Base-by-base conservation (phyloP, 2,113 vertebrate species). In the Otocyon megalotis region DNA sequence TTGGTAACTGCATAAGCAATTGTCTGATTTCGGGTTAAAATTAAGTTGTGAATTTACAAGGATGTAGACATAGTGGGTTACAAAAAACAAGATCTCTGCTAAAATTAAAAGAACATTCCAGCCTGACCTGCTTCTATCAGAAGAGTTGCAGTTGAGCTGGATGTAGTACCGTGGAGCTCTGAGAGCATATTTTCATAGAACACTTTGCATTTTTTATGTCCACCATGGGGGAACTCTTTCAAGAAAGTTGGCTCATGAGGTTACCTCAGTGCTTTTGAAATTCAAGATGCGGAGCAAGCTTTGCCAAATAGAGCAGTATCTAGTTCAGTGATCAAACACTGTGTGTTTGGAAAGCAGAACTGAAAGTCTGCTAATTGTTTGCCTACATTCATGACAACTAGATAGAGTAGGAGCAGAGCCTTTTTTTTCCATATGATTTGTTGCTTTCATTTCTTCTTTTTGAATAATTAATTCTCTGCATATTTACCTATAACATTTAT, bases 201-300 rank as follows among this genome's bases (percentile, higher is more conserved):
- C n/a, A 54, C 54, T 96, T 96, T 88, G 71, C 67, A 94, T 91
- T 89, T 96, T 98, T 96, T 92, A 97, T 71, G 69, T 95, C 71
- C 50, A 80, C 77, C 22, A 12, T 89, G 69, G 32, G 83, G 43
- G 16, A 91, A n/a, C 65, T 96, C 63, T 94, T 94, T 96, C 90
- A 94, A 95, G 77, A 96, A 94, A 97, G 26, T 82, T 94, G 65
- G 32, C 96, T 91, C 65, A 71, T 82, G 87, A 90, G 60, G 26
- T 94, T 90, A 93, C 56, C 79, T 88, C 56, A 63, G 4, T 67
- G 90, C 85, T 97, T 96, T 97, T 93, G 97, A 98, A 94, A 97
- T 91, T 95, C 93, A 96, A 96, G 93, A 69, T 56, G 84, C 69
- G 93, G n/a, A 88, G 28, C 0, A 0, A 88, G 69, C 53, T 92